Percentiles rank a stretch among this genome's conserved stretches.
These are phyloP conservation scores for Pseudorasbora parva DNA, from an alignment of 2,113 vertebrate genomes.

Conservation along the genomic window DNA sequence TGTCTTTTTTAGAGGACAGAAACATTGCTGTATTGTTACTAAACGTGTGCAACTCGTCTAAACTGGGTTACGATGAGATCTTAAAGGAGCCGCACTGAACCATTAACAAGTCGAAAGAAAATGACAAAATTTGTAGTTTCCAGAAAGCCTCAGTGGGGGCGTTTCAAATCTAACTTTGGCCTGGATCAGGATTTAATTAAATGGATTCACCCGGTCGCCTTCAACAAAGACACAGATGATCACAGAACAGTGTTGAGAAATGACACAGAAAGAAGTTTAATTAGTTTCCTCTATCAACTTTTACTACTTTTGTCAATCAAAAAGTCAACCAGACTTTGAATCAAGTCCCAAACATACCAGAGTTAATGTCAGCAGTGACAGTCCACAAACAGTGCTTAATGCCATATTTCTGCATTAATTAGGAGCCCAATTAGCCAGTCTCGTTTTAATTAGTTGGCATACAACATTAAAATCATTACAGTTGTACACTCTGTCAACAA, in stretches of 20 bases:
- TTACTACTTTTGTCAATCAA: slow-evolving; percentile 49
- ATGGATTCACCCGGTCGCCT: slow-evolving; percentile 43
- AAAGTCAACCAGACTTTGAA: slow-evolving; percentile 47
- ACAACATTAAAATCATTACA: slow-evolving; percentile 73
- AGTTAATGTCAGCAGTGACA: slow-evolving; percentile 66
- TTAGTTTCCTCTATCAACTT: slow-evolving; percentile 43
- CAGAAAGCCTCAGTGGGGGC: slow-evolving; percentile 46
- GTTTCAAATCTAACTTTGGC: slow-evolving; percentile 45
- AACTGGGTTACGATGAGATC: slow-evolving; percentile 28
- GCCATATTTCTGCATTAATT: slow-evolving; percentile 71
- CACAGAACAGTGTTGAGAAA: slow-evolving; percentile 45
- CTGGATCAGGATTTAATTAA: slow-evolving; percentile 52
- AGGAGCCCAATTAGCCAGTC: slow-evolving; percentile 74
- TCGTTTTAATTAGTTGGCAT: slow-evolving; percentile 74
- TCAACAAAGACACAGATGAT: slow-evolving; percentile 37
- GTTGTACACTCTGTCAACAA: slow-evolving; percentile 64
- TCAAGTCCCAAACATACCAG: slow-evolving; percentile 43
- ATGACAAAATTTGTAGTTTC: slow-evolving; percentile 39
- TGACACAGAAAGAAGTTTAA: slow-evolving; percentile 52
- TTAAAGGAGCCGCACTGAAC: slow-evolving; percentile 40
- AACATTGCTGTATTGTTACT: slow-evolving; percentile 28
- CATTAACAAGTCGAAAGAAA: slow-evolving; percentile 43
- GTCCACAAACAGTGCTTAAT: slow-evolving; percentile 70
- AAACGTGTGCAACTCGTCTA: slow-evolving; percentile 26
- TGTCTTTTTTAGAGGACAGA: not conserved